Conservation (phyloP, 2,888 invertebrate genomes). For the Megamerina dolium region DNA sequence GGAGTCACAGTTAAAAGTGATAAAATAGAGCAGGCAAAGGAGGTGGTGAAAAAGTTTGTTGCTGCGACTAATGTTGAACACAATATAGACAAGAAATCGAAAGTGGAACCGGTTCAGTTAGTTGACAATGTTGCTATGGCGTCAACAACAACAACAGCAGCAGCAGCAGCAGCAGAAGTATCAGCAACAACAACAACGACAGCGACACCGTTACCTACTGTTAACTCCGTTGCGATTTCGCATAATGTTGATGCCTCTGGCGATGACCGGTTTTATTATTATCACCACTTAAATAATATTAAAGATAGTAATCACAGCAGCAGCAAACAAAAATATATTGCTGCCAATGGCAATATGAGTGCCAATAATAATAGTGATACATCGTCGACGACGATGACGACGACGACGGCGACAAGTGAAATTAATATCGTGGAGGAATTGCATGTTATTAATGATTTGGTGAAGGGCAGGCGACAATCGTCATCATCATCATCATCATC, state of each 20-base stretch:
- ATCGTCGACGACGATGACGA: background rate
- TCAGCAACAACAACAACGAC: constrained; percentile 12
- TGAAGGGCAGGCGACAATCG: constrained; percentile 32
- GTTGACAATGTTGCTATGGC: constrained; percentile 9
- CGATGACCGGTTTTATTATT: constrained; percentile 38
- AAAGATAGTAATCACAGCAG: constrained; percentile 9
- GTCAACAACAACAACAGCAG: constrained; percentile 11
- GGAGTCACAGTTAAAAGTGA: constrained; percentile 12
- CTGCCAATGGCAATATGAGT: background rate
- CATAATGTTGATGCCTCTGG: constrained; percentile 4
- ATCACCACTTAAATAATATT: constrained; percentile 18
- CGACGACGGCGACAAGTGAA: constrained; percentile 24
- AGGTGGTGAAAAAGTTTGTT: constrained; percentile 25
- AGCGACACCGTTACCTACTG: constrained; percentile 23
- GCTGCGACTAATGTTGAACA: too few species aligned
- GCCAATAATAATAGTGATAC: constrained; percentile 1
- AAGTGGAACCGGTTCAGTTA: constrained; percentile 41
- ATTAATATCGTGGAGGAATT: constrained; percentile 36
- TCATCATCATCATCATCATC: constrained; percentile 17
- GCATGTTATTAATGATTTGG: constrained; percentile 42
- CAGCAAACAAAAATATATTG: background rate
- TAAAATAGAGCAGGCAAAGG: constrained; percentile 19
- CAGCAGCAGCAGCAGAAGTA: constrained; percentile 14
- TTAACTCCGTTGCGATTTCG: constrained; percentile 9
- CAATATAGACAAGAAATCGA: constrained; percentile 44